phyloP scores from a whole-genome alignment of 2,797 vertebrate species.

The Mormyrus hasselquistii region DNA sequence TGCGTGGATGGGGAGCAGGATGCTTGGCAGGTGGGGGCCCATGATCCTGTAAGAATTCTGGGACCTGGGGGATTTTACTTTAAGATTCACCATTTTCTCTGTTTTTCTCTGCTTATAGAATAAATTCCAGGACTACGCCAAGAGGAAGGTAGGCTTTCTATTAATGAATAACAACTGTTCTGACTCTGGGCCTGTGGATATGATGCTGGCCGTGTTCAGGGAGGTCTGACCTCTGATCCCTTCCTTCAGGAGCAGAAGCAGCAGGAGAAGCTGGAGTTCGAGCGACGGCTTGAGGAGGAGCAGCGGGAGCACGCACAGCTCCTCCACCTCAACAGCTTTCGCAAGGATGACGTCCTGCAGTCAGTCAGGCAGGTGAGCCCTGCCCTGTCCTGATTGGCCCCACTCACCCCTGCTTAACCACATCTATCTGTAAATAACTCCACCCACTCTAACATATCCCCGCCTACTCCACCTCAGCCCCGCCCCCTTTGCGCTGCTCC shows the following conservation, averaged over 20 bases:
- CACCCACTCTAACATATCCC: neutral
- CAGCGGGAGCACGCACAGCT: slow-evolving; percentile 78
- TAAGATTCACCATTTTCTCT: neutral
- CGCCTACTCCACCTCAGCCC: neutral
- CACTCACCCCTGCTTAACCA: neutral
- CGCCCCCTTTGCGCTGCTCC: neutral
- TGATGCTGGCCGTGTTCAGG: neutral
- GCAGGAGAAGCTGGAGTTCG: slow-evolving; percentile 83
- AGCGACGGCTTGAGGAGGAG: slow-evolving; percentile 68
- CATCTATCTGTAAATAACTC: neutral
- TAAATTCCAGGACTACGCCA: slow-evolving; percentile 88
- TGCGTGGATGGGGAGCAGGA: slow-evolving; percentile 54
- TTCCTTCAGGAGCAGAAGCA: slow-evolving; percentile 72
- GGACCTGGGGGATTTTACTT: neutral
- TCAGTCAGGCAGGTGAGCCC: slow-evolving; percentile 74
- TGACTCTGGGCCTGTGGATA: neutral
- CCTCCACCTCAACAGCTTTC: slow-evolving; percentile 65
- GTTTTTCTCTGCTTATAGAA: slow-evolving; percentile 60
- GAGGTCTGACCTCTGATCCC: neutral
- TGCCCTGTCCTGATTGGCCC: neutral
- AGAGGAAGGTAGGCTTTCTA: slow-evolving; percentile 73
- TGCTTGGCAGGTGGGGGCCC: slow-evolving; percentile 73
- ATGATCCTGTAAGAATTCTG: neutral
- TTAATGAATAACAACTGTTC: neutral
- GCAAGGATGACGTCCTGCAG: slow-evolving; percentile 78